phyloP scores from a whole-genome alignment of 2,113 vertebrate species.

The Toxostoma redivivum region DNA sequence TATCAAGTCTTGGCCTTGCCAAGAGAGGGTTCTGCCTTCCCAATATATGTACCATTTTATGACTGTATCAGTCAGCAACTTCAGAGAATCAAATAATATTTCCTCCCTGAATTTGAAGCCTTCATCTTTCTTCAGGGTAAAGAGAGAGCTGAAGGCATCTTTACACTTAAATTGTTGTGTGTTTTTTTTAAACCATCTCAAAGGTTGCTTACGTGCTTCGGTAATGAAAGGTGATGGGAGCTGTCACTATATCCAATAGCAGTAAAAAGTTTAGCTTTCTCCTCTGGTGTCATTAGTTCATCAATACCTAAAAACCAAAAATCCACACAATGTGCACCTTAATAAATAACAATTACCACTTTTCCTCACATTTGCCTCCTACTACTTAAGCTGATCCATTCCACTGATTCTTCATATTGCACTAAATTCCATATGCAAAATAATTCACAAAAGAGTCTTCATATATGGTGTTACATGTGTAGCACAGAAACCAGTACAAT shows the following conservation, averaged over 20 bases:
- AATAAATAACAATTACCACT: not conserved
- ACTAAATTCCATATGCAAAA: not conserved
- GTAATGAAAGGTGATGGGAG: constrained; percentile 81
- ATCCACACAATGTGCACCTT: not conserved
- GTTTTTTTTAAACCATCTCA: not conserved
- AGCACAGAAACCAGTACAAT: not conserved
- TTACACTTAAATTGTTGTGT: not conserved
- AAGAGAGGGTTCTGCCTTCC: not conserved
- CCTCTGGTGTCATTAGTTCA: constrained; percentile 88
- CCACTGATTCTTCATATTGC: not conserved
- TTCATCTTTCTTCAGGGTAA: not conserved
- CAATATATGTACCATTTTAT: not conserved
- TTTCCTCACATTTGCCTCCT: not conserved
- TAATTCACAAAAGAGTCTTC: not conserved
- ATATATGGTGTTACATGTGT: rapidly evolving
- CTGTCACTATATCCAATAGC: constrained; percentile 97
- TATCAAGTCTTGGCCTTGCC: not conserved
- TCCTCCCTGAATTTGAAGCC: not conserved
- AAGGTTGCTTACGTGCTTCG: constrained; percentile 79
- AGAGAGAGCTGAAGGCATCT: not conserved
- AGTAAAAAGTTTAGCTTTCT: constrained; percentile 93
- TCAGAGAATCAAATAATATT: not conserved
- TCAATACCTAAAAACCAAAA: constrained; percentile 77
- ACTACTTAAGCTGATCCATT: not conserved
- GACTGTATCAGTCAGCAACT: not conserved